Percentiles rank a stretch among this genome's conserved stretches.
Evolutionary conservation across 2,888 invertebrate species (phyloP).

Genomic region (Nycteola revayana): DNA sequence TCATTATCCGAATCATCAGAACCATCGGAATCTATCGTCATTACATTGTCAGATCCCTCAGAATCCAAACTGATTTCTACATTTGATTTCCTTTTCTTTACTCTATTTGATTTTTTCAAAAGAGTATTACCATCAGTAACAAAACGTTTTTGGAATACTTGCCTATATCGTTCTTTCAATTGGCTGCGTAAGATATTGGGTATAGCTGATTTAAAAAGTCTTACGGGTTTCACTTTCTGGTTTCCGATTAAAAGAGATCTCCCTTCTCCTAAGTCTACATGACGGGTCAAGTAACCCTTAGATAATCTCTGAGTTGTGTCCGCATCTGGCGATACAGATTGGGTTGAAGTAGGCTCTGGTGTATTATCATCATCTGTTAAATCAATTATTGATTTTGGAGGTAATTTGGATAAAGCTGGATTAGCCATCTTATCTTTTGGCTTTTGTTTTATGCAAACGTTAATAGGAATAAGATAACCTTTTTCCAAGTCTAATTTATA

Average conservation of each 20-base stretch:
- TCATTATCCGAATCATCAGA: slow-evolving; percentile 58
- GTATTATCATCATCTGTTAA: slow-evolving; percentile 51
- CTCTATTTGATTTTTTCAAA: no score
- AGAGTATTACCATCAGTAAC: no score
- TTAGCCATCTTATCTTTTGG: not conserved
- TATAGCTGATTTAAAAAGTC: slow-evolving; percentile 17
- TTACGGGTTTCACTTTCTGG: slow-evolving; percentile 19
- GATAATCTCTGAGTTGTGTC: no score
- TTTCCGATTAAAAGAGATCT: slow-evolving; percentile 12
- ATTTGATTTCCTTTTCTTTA: no score
- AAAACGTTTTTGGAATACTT: not conserved
- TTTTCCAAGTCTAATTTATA: slow-evolving; percentile 58
- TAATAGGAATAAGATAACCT: slow-evolving; percentile 52
- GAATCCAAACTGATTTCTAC: not conserved
- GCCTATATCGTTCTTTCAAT: not conserved
- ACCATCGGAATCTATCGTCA: not conserved
- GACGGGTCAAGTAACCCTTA: no score
- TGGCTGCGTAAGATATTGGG: slow-evolving; percentile 10
- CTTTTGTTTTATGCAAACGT: slow-evolving; percentile 54
- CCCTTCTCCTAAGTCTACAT: not conserved
- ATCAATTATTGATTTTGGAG: slow-evolving; percentile 45
- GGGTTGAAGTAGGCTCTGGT: not conserved
- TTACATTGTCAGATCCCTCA: not conserved
- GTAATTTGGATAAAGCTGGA: not conserved
- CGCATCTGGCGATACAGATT: no score